Conservation (phyloP, 2,888 invertebrate species). For the Cordilura impudica region DNA sequence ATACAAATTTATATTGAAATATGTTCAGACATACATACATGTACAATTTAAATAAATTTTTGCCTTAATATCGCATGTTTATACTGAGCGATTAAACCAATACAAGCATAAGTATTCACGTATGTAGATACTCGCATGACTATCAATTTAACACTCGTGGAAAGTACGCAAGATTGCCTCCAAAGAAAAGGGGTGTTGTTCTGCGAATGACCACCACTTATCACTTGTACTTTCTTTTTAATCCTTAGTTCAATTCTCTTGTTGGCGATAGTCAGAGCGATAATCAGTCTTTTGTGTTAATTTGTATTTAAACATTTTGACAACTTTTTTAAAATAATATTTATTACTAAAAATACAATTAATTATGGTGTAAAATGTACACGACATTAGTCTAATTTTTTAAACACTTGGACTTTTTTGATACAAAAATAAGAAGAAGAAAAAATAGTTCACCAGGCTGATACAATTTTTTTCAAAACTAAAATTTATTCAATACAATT, state of each 20-base stretch:
- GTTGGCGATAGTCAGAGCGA: slow-evolving; percentile 1
- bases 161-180: not conserved
- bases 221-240: slow-evolving; percentile 35
- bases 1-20: too few species aligned
- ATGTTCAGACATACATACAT: too few species aligned
- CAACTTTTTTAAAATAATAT: slow-evolving; percentile 6
- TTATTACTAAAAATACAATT: not conserved
- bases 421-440: too few species aligned
- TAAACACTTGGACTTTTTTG: too few species aligned
- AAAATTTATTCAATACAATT: too few species aligned
- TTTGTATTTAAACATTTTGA: slow-evolving; percentile 11
- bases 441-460: too few species aligned
- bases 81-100: not conserved
- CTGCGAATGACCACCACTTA: slow-evolving; percentile 56
- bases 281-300: slow-evolving; percentile 18
- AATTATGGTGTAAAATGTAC: not conserved
- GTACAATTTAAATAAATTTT: not conserved
- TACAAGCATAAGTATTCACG: not conserved
- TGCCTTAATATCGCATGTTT: slow-evolving; percentile 56
- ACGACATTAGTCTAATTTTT: too few species aligned
- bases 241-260: not conserved
- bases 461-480: too few species aligned
- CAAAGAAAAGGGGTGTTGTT: slow-evolving; percentile 50
- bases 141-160: slow-evolving; percentile 58
- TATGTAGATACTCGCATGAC: slow-evolving; percentile 34